Evolutionary conservation across 2,113 vertebrate species (phyloP).

Genomic region (Dipodomys spectabilis): DNA sequence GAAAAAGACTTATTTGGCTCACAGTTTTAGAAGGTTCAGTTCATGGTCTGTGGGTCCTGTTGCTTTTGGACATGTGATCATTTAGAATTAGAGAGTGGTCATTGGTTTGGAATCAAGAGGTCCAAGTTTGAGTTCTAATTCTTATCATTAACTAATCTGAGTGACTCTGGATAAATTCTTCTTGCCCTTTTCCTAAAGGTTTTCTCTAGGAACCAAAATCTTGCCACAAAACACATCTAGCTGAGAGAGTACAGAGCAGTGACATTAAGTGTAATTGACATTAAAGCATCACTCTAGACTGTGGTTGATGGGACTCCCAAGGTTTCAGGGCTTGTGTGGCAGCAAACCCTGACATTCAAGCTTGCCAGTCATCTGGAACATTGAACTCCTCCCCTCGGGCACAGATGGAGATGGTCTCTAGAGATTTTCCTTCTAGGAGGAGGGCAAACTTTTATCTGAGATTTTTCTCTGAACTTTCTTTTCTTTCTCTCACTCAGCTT

Average conservation of each 20-base stretch:
- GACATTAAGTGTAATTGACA: constrained; percentile 74
- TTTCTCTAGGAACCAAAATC: constrained; percentile 52
- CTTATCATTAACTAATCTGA: too few relatives aligned
- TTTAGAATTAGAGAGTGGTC: not conserved
- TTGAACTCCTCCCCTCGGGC: not conserved
- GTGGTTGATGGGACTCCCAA: not conserved
- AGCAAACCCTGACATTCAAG: constrained; percentile 62
- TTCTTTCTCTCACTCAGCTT: not conserved
- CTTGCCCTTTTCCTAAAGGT: not conserved
- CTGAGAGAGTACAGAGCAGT: constrained; percentile 42
- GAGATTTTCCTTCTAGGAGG: constrained; percentile 1
- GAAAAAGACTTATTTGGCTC: not conserved
- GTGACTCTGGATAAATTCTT: too few relatives aligned
- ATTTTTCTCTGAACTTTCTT: constrained; percentile 17
- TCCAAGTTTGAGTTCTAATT: too few relatives aligned
- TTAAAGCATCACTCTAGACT: constrained; percentile 35
- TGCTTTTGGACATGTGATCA: not conserved
- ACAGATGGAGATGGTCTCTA: not conserved
- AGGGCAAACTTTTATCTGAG: constrained; percentile 49
- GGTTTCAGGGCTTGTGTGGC: not conserved
- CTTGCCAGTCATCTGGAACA: not conserved
- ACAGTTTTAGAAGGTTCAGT: not conserved
- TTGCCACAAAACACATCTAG: constrained; percentile 54
- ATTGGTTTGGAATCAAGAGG: too few relatives aligned
- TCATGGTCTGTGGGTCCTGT: not conserved